Evolutionary conservation across 2,113 vertebrate species (phyloP), one percentile per base, ranked within the genome.

Genomic region (Bothrops jararaca): DNA sequence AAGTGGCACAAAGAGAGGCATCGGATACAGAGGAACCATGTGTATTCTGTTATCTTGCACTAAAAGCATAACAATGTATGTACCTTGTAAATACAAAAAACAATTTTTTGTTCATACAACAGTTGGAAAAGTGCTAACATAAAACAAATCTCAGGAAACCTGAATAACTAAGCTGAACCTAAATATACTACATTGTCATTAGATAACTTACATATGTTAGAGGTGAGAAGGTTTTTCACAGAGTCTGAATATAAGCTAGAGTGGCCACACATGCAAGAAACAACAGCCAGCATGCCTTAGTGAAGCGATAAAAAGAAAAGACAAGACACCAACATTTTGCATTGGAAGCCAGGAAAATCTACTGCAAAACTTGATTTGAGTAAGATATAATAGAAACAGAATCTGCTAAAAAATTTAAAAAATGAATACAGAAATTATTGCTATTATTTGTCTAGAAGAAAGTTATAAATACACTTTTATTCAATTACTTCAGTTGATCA

Each of bases 161-260:
- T 45, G 58, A 94, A 91, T 95, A 95, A 94, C 23, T 39, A 95
- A 95, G 87, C 94, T 91, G 93, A 94, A 96, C 89, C 93, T 64
- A 89, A 0, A 87, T 95, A 95, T 91, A 91, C 60, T 91, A 95
- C 86, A 94, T 45, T 96, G 95, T 85, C 56, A 95, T 95, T 95
- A 97, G 95, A 96, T 96, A 95, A 99, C 99, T 99, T 99, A 99
- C 98, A 98, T 97, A 98, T 96, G 96, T 98, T 97, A 97, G 98
- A 98, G 94, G 98, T 97, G 95, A 95, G 98, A 90, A 98, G 98
- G 94, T 98, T 99, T 98, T 98, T 99, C 98, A 99, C 96, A 98
- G 98, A 99, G 96, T 98, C 98, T 98, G 97, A 98, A 97, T 98
- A 97, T 95, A 98, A 98, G 96, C 96, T 98, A 98, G 97, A 97